Percentiles rank a stretch among this genome's conserved stretches.
phyloP scores from a whole-genome alignment of 2,888 invertebrate genomes.

The Gortyna flavago region DNA sequence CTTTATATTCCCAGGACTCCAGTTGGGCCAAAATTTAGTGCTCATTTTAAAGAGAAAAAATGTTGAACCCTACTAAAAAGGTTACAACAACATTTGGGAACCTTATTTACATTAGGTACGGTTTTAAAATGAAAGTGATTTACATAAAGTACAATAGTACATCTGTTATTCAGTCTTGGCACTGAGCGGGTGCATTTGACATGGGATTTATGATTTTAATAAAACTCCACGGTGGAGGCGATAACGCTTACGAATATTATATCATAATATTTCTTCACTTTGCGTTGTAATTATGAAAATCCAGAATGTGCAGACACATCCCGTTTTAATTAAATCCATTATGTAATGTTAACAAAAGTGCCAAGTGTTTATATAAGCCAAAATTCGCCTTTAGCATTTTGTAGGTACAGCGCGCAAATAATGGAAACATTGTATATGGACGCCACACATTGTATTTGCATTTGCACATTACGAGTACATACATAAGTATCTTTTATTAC shows the following conservation, averaged over 20 bases:
- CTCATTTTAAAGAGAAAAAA: constrained; percentile 44
- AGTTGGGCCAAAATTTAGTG: constrained; percentile 41
- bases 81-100: constrained; percentile 64
- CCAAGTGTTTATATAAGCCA: constrained; percentile 66
- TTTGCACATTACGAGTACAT: constrained; percentile 25
- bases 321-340: constrained; percentile 75
- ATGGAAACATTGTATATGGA: constrained; percentile 35
- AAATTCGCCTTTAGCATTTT: constrained; percentile 66
- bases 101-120: constrained; percentile 71
- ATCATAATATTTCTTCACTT: constrained; percentile 77
- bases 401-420: constrained; percentile 42
- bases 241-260: constrained; percentile 82
- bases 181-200: constrained; percentile 88
- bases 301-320: constrained; percentile 71
- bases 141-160: constrained; percentile 84
- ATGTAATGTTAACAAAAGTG: constrained; percentile 71
- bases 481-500: constrained; percentile 24
- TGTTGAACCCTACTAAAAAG: constrained; percentile 49
- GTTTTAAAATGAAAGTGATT: constrained; percentile 77
- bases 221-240: constrained; percentile 82
- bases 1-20: constrained; percentile 33
- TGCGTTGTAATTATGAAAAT: constrained; percentile 73
- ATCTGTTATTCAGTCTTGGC: constrained; percentile 82
- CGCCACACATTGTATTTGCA: constrained; percentile 24
- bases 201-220: constrained; percentile 89